A percentile compares a stretch with the other conserved stretches of the same genome.
phyloP scores from a whole-genome alignment of 2,113 vertebrate species.

The Nettapus auritus region DNA sequence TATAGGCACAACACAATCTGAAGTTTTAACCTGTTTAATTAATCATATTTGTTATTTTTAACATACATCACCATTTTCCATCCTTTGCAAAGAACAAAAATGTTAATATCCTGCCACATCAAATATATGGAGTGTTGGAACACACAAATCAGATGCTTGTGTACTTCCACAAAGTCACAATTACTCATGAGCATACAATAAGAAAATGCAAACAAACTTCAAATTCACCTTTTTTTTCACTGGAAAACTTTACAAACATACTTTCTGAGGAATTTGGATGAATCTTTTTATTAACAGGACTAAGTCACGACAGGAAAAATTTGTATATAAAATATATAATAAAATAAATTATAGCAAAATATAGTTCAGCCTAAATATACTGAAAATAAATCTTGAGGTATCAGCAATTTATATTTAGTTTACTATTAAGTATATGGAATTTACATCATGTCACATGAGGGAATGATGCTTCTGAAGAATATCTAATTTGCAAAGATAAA shows the following conservation, averaged over 20 bases:
- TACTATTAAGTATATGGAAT: background rate
- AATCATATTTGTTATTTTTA: background rate
- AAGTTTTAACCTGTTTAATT: background rate
- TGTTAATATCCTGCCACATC: background rate
- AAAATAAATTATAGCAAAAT: background rate
- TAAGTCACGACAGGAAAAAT: background rate
- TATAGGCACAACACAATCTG: background rate
- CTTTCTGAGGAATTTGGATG: background rate
- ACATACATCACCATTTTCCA: accelerated
- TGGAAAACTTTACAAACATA: background rate
- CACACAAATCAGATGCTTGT: background rate
- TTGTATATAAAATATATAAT: no score
- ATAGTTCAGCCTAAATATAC: background rate
- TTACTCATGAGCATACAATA: background rate
- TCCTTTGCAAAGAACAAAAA: background rate
- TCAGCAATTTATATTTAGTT: background rate
- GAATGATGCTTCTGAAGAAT: background rate
- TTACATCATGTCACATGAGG: background rate
- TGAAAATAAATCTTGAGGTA: background rate
- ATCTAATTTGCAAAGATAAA: background rate
- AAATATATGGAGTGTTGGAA: background rate
- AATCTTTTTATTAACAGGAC: background rate
- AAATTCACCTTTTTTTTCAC: background rate
- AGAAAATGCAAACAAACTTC: background rate
- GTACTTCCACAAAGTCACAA: background rate